These are phyloP conservation scores for Chiridota heheva DNA, from an alignment of 35 echinoderm and acorn worm genomes.

Conservation along the genomic window DNA sequence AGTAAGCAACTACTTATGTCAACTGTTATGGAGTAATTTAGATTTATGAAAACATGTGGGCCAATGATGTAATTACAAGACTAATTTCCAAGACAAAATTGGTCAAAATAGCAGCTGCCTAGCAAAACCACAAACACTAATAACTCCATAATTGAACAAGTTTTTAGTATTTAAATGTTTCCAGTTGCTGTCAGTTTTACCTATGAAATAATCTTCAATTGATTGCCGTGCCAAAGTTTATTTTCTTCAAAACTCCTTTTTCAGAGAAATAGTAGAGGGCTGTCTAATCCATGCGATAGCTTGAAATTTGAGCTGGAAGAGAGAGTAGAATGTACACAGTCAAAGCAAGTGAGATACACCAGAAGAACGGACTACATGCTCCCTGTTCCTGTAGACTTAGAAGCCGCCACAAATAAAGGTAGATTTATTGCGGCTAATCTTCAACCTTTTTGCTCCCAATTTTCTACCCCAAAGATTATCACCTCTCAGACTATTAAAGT, in stretches of 20 bases:
- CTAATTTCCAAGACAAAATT: no score
- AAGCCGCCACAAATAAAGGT: constrained; percentile 93
- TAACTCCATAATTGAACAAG: no score
- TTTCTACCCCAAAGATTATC: no score
- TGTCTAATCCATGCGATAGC: constrained; percentile 79
- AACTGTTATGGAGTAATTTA: no score
- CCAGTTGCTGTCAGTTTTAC: background rate
- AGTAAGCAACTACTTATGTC: no score
- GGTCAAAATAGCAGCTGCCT: no score
- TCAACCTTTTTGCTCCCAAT: no score
- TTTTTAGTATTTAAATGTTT: no score
- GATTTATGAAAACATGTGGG: no score
- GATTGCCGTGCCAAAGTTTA: background rate
- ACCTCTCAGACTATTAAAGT: no score
- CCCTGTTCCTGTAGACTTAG: constrained; percentile 70
- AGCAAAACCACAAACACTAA: no score
- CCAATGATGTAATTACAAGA: no score
- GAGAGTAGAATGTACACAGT: constrained; percentile 80
- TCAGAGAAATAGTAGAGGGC: constrained; percentile 74
- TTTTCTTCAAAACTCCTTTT: constrained; percentile 25
- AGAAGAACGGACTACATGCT: constrained; percentile 79
- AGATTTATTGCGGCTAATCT: background rate
- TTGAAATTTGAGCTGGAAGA: constrained; percentile 92
- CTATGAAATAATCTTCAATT: background rate
- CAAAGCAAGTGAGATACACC: constrained; percentile 74